A percentile compares a stretch with the other conserved stretches of the same genome.
Conservation (phyloP, 2,888 invertebrate species). For the Archips crataeganus region DNA sequence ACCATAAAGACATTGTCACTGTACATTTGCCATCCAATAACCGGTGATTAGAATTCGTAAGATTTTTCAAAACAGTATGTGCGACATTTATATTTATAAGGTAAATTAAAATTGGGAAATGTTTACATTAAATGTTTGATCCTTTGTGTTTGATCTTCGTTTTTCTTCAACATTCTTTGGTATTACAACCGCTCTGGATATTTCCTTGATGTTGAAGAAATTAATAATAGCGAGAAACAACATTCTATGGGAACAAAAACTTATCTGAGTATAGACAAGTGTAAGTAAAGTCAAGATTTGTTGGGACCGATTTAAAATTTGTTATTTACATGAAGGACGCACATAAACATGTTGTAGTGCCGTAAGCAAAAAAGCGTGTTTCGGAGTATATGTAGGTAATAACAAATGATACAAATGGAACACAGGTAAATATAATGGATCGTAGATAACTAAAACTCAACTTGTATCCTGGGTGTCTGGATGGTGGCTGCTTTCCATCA, state of each 20-base stretch:
- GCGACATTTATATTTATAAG: background rate
- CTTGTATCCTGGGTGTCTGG: no score
- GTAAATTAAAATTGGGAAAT: background rate
- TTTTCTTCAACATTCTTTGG: background rate
- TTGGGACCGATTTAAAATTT: no score
- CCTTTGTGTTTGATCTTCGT: background rate
- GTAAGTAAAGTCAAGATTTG: no score
- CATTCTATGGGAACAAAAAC: background rate
- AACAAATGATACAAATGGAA: no score
- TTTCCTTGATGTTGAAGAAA: background rate
- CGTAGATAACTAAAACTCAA: no score
- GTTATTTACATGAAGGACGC: no score
- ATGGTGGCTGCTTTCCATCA: no score
- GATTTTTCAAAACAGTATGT: background rate
- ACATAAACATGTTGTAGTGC: no score
- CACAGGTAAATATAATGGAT: no score
- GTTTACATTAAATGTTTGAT: background rate
- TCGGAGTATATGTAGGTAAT: no score
- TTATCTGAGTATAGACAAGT: background rate
- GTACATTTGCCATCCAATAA: no score
- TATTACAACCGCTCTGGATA: background rate
- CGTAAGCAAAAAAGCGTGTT: no score
- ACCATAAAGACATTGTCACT: constrained; percentile 21
- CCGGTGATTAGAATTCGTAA: background rate
- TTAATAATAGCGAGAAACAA: background rate